Evolutionary conservation across 2,113 vertebrate genomes (phyloP).

Genomic region (Oryzias celebensis): DNA sequence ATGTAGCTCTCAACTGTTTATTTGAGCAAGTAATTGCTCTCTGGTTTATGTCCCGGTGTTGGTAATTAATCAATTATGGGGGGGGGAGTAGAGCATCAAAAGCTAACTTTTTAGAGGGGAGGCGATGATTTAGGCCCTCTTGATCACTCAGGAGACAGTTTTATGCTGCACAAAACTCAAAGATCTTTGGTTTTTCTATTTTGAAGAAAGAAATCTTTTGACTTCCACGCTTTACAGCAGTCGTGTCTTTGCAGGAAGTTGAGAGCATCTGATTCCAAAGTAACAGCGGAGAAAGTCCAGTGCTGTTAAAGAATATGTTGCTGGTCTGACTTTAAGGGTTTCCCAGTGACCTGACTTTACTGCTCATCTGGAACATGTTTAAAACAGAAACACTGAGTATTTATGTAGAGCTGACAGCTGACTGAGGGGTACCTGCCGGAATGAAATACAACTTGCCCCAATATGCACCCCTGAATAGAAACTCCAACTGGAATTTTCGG

Average conservation of each 20-base stretch:
- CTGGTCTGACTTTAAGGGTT: conserved; percentile 21
- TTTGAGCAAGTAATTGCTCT: not conserved
- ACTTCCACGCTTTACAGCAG: not conserved
- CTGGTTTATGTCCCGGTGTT: not conserved
- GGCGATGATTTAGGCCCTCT: too few relatives aligned
- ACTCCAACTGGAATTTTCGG: conserved; percentile 42
- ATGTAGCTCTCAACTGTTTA: not conserved
- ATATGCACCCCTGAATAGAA: conserved; percentile 39
- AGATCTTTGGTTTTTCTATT: too few relatives aligned
- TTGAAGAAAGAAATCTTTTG: too few relatives aligned
- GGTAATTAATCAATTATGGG: not conserved
- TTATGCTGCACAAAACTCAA: too few relatives aligned
- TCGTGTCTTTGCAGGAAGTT: not conserved
- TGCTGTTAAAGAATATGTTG: conserved; percentile 9
- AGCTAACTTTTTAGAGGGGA: too few relatives aligned
- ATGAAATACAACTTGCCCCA: conserved; percentile 50
- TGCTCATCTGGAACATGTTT: conserved; percentile 73
- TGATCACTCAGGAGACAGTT: too few relatives aligned
- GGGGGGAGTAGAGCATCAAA: too few relatives aligned
- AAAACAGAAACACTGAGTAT: conserved; percentile 31
- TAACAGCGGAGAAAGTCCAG: conserved; percentile 2
- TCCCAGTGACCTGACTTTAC: conserved; percentile 25
- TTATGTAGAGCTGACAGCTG: conserved; percentile 37
- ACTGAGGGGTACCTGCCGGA: conserved; percentile 54
- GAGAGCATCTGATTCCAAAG: not conserved